phyloP scores from a whole-genome alignment of 2,888 invertebrate genomes.

The Saturnia pavonia region DNA sequence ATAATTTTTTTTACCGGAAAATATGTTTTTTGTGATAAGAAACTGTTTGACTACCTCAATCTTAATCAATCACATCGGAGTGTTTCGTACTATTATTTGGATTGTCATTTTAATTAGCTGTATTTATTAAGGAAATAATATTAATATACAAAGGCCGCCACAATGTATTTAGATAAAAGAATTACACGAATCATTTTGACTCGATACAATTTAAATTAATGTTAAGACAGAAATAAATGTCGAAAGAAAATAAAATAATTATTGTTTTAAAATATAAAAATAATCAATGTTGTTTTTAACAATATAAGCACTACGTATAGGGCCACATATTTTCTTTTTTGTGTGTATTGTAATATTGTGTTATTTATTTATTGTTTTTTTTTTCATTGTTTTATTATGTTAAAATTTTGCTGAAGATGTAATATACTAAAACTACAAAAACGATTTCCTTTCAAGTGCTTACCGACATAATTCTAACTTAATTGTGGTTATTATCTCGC shows the following conservation, averaged over 20 bases:
- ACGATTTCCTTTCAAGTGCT: too few species aligned
- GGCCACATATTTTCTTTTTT: neutral
- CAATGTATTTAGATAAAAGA: neutral
- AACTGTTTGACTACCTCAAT: constrained; percentile 12
- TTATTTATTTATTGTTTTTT: constrained; percentile 6
- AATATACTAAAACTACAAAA: too few species aligned
- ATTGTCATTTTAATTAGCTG: neutral
- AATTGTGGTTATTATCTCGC: too few species aligned
- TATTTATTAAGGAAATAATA: too few species aligned
- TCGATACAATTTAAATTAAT: neutral
- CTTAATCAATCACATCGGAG: neutral
- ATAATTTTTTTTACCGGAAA: neutral
- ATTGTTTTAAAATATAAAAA: neutral
- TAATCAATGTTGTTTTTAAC: neutral
- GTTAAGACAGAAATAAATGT: neutral
- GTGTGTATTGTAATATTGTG: neutral
- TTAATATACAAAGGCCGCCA: neutral
- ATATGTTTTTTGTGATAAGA: neutral
- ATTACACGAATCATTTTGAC: neutral
- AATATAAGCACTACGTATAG: neutral
- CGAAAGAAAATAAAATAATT: neutral
- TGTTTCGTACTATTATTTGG: neutral
- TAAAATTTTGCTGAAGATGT: too few species aligned
- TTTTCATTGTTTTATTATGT: neutral
- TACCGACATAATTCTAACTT: too few species aligned